Percentiles rank a stretch among this genome's conserved stretches.
Evolutionary conservation across 2,113 vertebrate species (phyloP).

Genomic region (Eulemur macaco): DNA sequence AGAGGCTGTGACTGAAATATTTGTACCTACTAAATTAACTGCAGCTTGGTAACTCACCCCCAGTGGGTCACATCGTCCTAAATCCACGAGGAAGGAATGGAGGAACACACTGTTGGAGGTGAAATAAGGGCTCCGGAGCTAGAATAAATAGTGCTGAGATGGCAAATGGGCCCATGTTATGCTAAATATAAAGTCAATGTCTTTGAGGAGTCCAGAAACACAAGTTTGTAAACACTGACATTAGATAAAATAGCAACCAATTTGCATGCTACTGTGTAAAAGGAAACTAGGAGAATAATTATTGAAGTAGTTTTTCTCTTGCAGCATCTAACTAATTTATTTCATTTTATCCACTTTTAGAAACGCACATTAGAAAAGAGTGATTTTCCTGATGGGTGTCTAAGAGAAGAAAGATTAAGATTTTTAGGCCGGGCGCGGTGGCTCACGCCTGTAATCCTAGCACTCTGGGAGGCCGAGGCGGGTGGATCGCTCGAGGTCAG

Average conservation of each 20-base stretch:
- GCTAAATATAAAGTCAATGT: background rate
- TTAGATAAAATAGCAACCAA: background rate
- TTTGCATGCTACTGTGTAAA: background rate
- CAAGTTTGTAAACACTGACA: background rate
- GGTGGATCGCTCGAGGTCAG: too few species aligned
- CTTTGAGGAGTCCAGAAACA: background rate
- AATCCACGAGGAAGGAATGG: background rate
- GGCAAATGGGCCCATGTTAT: background rate
- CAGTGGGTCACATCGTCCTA: background rate
- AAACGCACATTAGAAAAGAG: background rate
- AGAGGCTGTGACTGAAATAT: conserved; percentile 17
- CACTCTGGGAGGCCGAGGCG: too few species aligned
- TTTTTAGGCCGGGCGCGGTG: background rate
- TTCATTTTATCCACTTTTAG: background rate
- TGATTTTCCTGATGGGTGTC: background rate
- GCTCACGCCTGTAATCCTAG: too few species aligned
- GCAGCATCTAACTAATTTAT: background rate
- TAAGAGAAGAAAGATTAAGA: background rate
- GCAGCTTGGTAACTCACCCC: background rate
- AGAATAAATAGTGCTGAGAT: background rate
- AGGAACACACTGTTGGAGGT: background rate
- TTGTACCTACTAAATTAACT: background rate
- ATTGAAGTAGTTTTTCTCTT: background rate
- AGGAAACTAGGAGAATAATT: background rate
- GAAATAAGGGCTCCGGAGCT: background rate